These are phyloP conservation scores for Lerista edwardsae DNA, from an alignment of 2,797 vertebrate species.

Conservation along the genomic window DNA sequence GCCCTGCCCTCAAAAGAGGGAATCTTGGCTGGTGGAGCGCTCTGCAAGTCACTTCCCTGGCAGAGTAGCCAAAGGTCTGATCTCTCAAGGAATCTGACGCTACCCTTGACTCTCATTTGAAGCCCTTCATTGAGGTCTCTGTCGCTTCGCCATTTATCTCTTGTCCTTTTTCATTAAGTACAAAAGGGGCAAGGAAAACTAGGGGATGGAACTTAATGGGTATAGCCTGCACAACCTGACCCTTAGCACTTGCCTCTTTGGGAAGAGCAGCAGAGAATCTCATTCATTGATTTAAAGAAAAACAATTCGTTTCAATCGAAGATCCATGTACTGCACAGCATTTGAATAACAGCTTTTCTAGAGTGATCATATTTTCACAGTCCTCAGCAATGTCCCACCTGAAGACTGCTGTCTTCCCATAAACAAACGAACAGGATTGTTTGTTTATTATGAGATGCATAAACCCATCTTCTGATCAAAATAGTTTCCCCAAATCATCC, in stretches of 20 bases:
- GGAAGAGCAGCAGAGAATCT: neutral
- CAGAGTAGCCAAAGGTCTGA: neutral
- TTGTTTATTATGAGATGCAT: too few relatives aligned
- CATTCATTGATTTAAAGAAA: constrained; percentile 21
- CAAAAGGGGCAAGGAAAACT: neutral
- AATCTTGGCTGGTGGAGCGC: neutral
- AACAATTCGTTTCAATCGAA: neutral
- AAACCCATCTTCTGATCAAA: too few relatives aligned
- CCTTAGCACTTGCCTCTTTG: neutral
- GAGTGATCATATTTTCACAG: neutral
- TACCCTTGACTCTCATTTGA: neutral
- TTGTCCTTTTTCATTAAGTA: neutral
- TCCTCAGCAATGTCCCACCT: neutral
- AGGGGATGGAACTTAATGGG: neutral
- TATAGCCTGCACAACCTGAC: neutral
- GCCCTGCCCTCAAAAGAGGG: neutral
- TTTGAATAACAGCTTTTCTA: neutral
- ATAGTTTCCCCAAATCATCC: too few relatives aligned
- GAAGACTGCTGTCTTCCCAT: neutral
- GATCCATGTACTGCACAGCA: neutral
- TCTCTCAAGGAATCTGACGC: neutral
- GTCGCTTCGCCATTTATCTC: neutral
- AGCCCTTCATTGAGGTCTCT: neutral
- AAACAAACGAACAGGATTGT: neutral
- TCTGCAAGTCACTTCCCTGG: neutral